Percentiles rank a stretch among this genome's conserved stretches.
Evolutionary conservation across 2,888 invertebrate species (phyloP).

Genomic region (Brenthis hecate): DNA sequence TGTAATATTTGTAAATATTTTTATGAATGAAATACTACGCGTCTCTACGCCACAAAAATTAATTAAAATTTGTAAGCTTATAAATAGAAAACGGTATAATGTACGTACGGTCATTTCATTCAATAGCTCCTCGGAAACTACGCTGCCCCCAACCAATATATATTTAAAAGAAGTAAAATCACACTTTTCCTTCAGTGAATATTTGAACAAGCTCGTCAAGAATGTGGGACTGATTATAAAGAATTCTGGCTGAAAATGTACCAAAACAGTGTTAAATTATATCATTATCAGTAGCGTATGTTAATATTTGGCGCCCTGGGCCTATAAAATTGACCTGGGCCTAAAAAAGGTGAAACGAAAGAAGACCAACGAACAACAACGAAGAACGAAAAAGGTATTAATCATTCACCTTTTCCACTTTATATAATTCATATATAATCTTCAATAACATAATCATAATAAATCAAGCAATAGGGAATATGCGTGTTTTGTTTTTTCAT

Average conservation of each 20-base stretch:
- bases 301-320: not conserved
- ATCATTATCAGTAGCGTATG: not conserved
- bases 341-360: too few species aligned
- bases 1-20: too few species aligned
- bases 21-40: too few species aligned
- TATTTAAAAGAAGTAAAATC: constrained; percentile 55
- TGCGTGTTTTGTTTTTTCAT: too few species aligned
- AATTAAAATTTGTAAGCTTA: too few species aligned
- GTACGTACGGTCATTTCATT: constrained; percentile 52
- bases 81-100: not conserved
- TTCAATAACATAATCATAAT: too few species aligned
- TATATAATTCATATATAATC: too few species aligned
- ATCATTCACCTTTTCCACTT: too few species aligned
- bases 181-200: constrained; percentile 47
- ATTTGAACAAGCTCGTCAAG: constrained; percentile 50
- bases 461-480: too few species aligned
- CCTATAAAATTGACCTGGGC: not conserved
- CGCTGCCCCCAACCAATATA: constrained; percentile 56
- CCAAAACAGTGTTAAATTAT: not conserved
- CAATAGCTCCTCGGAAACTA: constrained; percentile 49
- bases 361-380: too few species aligned
- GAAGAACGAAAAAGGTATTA: too few species aligned
- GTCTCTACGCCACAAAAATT: too few species aligned
- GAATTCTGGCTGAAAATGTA: constrained; percentile 52
- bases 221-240: constrained; percentile 53